phyloP scores from a whole-genome alignment of 2,113 vertebrate genomes.

The Peucedramus taeniatus region DNA sequence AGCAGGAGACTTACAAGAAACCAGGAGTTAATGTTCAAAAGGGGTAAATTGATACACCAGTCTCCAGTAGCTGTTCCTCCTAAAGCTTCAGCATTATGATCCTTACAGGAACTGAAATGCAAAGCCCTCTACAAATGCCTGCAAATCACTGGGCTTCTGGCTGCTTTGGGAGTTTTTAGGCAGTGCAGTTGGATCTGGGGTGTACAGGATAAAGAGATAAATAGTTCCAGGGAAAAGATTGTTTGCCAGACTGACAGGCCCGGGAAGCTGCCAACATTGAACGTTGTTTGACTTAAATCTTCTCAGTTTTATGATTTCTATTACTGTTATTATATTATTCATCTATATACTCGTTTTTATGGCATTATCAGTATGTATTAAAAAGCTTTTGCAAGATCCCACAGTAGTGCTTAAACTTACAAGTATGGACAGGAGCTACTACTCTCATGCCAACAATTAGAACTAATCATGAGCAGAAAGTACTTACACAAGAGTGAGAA shows the following conservation, averaged over 20 bases:
- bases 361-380: background rate
- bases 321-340: background rate
- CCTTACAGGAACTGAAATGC: background rate
- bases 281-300: background rate
- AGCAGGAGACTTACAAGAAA: background rate
- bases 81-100: background rate
- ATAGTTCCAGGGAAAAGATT: background rate
- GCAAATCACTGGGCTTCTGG: background rate
- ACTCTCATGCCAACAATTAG: background rate
- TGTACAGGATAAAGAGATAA: background rate
- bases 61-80: background rate
- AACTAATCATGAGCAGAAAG: background rate
- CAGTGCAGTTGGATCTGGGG: background rate
- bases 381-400: background rate
- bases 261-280: background rate
- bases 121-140: background rate
- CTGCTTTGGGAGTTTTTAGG: background rate
- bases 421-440: background rate
- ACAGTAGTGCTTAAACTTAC: background rate
- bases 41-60: background rate
- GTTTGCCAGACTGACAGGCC: background rate
- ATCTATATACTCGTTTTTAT: background rate
- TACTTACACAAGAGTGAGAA: background rate
- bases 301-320: background rate
- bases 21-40: background rate